Percentiles rank a stretch among this genome's conserved stretches.
Evolutionary conservation across 2,797 vertebrate species (phyloP).

Genomic region (Lagorchestes hirsutus): DNA sequence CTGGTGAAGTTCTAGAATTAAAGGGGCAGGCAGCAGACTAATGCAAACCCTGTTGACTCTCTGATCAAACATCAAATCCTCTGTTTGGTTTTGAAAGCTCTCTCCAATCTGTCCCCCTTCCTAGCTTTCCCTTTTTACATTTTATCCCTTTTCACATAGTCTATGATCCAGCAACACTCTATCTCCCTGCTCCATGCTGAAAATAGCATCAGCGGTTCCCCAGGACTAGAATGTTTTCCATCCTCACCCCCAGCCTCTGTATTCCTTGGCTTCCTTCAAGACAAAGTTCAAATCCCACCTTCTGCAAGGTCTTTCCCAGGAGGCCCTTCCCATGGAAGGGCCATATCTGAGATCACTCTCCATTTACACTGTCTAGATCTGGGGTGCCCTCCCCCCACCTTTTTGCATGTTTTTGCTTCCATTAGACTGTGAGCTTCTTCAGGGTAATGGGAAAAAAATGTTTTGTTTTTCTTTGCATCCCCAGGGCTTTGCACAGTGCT

Average conservation of each 20-base stretch:
- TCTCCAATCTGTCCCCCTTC: not conserved
- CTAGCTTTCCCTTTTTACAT: not conserved
- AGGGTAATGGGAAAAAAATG: not conserved
- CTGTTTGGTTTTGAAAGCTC: not conserved
- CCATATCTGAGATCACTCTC: not conserved
- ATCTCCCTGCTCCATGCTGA: not conserved
- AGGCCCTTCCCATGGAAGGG: too few relatives aligned
- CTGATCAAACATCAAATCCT: not conserved
- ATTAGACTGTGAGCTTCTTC: not conserved
- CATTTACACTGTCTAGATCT: not conserved
- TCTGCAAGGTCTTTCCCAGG: not conserved
- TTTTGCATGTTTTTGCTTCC: not conserved
- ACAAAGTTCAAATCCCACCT: not conserved
- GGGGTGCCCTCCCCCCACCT: not conserved
- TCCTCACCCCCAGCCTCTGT: not conserved
- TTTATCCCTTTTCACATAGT: not conserved
- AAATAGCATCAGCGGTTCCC: not conserved
- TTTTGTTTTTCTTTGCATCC: not conserved
- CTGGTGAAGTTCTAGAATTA: not conserved
- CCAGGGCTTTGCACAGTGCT: not conserved
- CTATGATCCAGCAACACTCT: not conserved
- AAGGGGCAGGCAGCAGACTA: not conserved
- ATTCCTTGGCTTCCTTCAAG: not conserved
- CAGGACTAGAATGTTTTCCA: not conserved
- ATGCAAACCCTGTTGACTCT: not conserved